Conservation (phyloP, 1,140 invertebrate genomes). For the Drosophila ogumai region DNA sequence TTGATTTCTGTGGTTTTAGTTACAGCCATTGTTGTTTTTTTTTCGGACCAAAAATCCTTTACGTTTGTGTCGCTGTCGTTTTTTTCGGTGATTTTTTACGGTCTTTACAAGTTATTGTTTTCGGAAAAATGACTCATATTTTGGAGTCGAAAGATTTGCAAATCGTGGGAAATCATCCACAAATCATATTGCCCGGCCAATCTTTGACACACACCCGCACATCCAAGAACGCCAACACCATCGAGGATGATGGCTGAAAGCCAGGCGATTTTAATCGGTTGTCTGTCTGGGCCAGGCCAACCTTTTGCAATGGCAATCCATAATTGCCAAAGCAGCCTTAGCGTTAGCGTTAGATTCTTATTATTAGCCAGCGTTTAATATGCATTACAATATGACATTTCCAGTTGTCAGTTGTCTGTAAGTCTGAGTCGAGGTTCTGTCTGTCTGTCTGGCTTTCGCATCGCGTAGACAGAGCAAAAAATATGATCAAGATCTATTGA, state of each 20-base stretch:
- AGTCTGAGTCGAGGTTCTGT: constrained; percentile 17
- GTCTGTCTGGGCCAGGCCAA: constrained; percentile 59
- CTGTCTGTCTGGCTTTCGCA: constrained; percentile 6
- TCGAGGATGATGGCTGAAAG: constrained; percentile 31
- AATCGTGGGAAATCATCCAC: constrained; percentile 76
- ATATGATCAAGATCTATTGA: constrained; percentile 6
- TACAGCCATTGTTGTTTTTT: constrained; percentile 41
- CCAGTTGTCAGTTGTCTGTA: constrained; percentile 42
- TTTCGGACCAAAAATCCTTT: constrained; percentile 42
- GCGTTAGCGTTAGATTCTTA: constrained; percentile 62
- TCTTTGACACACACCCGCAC: constrained; percentile 70
- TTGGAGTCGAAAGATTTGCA: constrained; percentile 51
- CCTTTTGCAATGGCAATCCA: constrained; percentile 61
- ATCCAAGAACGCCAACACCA: constrained; percentile 52
- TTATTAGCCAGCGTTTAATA: constrained; percentile 74
- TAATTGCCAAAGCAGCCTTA: constrained; percentile 56
- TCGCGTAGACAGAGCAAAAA: constrained; percentile 60
- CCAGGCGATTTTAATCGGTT: constrained; percentile 40
- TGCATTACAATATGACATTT: constrained; percentile 70
- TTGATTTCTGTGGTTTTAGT: constrained; percentile 81
- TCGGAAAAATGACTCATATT: constrained; percentile 69
- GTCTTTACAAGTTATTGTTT: constrained; percentile 78
- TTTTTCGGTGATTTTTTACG: constrained; percentile 42
- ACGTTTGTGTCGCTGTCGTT: constrained; percentile 23
- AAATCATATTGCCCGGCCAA: constrained; percentile 51